phyloP scores from a whole-genome alignment of 2,888 invertebrate genomes.

The Andrena bucephala region DNA sequence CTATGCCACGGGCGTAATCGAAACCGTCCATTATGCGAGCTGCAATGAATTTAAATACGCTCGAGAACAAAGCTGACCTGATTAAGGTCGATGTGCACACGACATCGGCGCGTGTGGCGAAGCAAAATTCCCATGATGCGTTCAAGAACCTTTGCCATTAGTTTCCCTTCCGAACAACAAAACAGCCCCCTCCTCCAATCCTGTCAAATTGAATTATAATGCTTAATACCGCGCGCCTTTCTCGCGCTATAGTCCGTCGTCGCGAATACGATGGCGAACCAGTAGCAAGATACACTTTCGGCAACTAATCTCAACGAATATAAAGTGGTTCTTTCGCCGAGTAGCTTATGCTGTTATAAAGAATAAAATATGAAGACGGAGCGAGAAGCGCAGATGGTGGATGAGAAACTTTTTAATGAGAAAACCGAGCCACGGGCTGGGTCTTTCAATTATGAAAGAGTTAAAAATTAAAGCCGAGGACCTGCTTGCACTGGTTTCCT shows the following conservation, averaged over 20 bases:
- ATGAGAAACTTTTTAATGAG: conserved; percentile 71
- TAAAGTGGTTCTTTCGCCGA: conserved; percentile 57
- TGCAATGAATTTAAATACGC: conserved; percentile 36
- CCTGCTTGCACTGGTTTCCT: conserved; percentile 40
- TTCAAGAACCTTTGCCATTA: not conserved
- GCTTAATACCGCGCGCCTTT: not conserved
- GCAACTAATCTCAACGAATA: conserved; percentile 61
- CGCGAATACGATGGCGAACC: conserved; percentile 5
- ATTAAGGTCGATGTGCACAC: conserved; percentile 27
- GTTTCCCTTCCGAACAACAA: not conserved
- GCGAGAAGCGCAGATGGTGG: conserved; percentile 64
- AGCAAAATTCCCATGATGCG: not conserved
- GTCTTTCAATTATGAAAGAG: conserved; percentile 68
- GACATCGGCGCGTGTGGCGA: not conserved
- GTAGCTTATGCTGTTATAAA: conserved; percentile 57
- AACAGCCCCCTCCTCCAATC: not conserved
- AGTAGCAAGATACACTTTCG: conserved; percentile 37
- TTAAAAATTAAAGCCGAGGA: conserved; percentile 63
- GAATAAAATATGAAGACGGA: conserved; percentile 72
- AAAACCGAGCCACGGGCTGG: conserved; percentile 48
- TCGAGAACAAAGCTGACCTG: conserved; percentile 21
- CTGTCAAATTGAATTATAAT: not conserved
- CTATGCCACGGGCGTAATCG: conserved; percentile 11
- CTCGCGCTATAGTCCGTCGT: not conserved
- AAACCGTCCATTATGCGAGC: conserved; percentile 32